A percentile compares a stretch with the other conserved stretches of the same genome.
These are phyloP conservation scores for Kryptolebias ocellatus DNA, from an alignment of 2,797 vertebrate genomes.

Conservation along the genomic window DNA sequence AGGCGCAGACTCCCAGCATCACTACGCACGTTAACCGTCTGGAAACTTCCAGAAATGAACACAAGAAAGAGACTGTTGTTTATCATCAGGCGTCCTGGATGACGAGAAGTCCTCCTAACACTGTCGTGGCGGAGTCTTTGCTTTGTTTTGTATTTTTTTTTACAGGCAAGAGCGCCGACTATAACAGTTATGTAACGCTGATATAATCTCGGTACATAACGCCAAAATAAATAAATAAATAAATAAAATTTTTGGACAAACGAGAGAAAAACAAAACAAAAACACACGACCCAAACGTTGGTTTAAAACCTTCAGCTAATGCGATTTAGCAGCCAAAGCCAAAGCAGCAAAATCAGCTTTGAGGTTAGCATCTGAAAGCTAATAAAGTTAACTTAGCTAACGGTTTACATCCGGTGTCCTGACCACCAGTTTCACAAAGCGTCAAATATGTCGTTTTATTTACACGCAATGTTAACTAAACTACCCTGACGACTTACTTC, in stretches of 20 bases:
- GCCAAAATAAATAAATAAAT: not conserved
- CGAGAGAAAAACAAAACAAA: not conserved
- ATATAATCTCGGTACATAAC: not conserved
- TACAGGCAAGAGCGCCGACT: not conserved
- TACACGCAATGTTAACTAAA: not conserved
- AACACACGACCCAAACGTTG: not conserved
- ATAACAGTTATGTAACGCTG: slow-evolving; percentile 27
- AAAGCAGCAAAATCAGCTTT: not conserved
- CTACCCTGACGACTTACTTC: not conserved
- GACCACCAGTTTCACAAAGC: not conserved
- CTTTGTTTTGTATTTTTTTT: too few relatives aligned
- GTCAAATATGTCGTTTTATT: not conserved
- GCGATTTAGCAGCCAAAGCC: not conserved
- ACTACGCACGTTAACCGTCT: not conserved
- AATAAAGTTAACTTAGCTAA: slow-evolving; percentile 4
- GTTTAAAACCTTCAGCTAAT: not conserved
- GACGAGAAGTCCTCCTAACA: fast-evolving
- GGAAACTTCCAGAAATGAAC: slow-evolving; percentile 13
- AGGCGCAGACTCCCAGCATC: not conserved
- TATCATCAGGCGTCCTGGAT: too few relatives aligned
- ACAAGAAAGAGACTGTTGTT: not conserved
- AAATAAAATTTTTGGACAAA: not conserved
- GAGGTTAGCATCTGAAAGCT: slow-evolving; percentile 1
- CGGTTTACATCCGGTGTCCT: not conserved
- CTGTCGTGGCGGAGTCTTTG: not conserved